Evolutionary conservation across 2,113 vertebrate species (phyloP).

Genomic region (Chrysochloris asiatica): DNA sequence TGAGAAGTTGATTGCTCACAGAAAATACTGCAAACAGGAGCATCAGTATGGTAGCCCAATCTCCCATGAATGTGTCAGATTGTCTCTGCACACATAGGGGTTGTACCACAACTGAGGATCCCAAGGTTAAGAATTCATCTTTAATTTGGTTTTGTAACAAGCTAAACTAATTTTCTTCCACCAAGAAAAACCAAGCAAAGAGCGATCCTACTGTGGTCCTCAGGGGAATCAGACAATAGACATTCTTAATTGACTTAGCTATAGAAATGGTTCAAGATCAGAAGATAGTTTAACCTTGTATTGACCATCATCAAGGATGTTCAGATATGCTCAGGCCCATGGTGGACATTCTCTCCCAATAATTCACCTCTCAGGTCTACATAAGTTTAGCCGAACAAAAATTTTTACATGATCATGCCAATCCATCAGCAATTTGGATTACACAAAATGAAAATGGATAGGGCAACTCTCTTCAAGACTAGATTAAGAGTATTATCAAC

Average conservation of each 20-base stretch:
- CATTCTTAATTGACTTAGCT: neutral
- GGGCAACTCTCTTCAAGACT: no score
- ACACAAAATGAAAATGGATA: no score
- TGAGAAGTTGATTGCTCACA: neutral
- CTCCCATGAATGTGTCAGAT: neutral
- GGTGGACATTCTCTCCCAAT: neutral
- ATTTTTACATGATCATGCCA: neutral
- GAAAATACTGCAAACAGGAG: neutral
- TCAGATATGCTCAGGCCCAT: neutral
- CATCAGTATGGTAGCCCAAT: rapidly evolving
- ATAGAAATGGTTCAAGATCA: neutral
- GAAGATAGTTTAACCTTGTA: neutral
- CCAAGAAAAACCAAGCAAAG: neutral
- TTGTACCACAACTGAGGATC: neutral
- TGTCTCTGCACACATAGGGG: rapidly evolving
- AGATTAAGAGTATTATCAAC: neutral
- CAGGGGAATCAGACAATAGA: neutral
- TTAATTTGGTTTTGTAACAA: no score
- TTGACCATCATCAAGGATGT: neutral
- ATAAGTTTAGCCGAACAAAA: neutral
- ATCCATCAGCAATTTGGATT: neutral
- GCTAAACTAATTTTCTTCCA: neutral
- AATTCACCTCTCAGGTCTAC: neutral
- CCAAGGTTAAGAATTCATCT: neutral
- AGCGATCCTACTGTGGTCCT: neutral